Conservation (phyloP, 1,140 invertebrate species). For the Halictus rubicundus region DNA sequence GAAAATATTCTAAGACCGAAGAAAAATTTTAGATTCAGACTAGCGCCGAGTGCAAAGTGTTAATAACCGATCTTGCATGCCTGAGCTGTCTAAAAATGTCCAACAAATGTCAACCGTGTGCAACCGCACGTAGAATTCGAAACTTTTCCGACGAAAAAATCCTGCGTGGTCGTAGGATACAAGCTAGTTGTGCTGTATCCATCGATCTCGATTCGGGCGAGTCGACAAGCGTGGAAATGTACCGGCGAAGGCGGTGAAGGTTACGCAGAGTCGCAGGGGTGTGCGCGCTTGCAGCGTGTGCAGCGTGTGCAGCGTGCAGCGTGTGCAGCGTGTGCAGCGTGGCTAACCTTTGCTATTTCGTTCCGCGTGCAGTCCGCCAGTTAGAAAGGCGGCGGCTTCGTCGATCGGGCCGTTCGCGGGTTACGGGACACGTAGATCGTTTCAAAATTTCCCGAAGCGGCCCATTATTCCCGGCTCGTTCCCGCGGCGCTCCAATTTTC, state of each 20-base stretch:
- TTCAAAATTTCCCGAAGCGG: slow-evolving; percentile 36
- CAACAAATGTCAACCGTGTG: too few relatives aligned
- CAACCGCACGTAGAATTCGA: too few relatives aligned
- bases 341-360: slow-evolving; percentile 56
- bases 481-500: neutral
- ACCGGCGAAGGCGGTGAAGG: slow-evolving; percentile 51
- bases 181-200: too few relatives aligned
- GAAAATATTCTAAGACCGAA: too few relatives aligned
- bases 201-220: neutral
- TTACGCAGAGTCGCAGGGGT: slow-evolving; percentile 49
- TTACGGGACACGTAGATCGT: neutral
- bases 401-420: too few relatives aligned
- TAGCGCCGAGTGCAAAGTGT: too few relatives aligned
- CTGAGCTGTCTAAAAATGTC: too few relatives aligned
- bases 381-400: slow-evolving; percentile 54
- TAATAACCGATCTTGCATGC: too few relatives aligned
- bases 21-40: too few relatives aligned
- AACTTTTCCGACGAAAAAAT: too few relatives aligned
- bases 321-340: slow-evolving; percentile 10
- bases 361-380: slow-evolving; percentile 24
- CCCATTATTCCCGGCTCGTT: slow-evolving; percentile 3
- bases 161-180: too few relatives aligned
- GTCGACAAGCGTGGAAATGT: slow-evolving; percentile 18
- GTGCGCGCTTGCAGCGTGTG: slow-evolving; percentile 18
- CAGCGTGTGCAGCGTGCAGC: slow-evolving; percentile 10